phyloP scores from a whole-genome alignment of 2,797 vertebrate genomes.

The Podarcis siculus region DNA sequence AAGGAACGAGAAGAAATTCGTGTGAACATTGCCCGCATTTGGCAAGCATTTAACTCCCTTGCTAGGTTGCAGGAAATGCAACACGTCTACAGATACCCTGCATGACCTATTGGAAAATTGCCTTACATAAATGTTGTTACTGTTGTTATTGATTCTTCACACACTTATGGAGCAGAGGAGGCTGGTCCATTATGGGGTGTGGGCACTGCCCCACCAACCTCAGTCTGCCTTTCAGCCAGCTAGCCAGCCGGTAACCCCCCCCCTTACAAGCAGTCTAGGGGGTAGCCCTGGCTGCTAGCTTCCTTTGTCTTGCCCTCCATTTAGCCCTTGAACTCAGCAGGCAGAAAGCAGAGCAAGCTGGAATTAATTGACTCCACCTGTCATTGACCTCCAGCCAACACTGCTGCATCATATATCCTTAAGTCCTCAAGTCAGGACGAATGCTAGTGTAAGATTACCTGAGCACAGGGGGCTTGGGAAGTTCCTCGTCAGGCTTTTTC shows the following conservation, averaged over 20 bases:
- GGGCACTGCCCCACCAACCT: no score
- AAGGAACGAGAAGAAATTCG: background rate
- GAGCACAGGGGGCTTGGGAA: slow-evolving; percentile 14
- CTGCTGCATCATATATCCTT: background rate
- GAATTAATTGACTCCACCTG: no score
- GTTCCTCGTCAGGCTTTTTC: slow-evolving; percentile 18
- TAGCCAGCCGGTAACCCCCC: no score
- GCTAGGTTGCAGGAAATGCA: no score
- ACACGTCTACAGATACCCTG: no score
- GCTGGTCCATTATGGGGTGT: no score
- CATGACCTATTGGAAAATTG: background rate
- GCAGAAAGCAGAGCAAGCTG: background rate
- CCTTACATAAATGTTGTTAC: background rate
- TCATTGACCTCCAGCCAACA: no score
- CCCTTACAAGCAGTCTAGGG: background rate
- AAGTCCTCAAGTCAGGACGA: background rate
- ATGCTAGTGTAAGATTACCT: slow-evolving; percentile 53
- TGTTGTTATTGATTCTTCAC: background rate
- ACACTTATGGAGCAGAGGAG: background rate
- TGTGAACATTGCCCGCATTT: background rate
- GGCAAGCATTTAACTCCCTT: background rate
- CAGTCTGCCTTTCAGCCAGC: no score
- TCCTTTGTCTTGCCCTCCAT: background rate
- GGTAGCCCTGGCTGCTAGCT: background rate
- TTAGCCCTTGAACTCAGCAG: background rate